Conservation (phyloP, 2,797 vertebrate genomes). For the Diceros bicornis region DNA sequence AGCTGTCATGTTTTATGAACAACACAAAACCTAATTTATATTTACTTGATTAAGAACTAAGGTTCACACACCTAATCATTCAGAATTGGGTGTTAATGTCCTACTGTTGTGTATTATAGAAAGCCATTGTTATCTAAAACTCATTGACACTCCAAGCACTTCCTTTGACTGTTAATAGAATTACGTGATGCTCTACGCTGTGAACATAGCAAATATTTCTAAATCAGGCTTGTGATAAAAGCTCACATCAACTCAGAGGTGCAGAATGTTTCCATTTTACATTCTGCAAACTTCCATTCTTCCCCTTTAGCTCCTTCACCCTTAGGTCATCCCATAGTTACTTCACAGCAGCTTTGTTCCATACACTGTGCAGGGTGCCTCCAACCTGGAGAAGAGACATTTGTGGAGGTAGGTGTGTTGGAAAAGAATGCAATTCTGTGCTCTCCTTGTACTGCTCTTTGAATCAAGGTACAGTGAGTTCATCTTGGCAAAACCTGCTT, state of each 20-base stretch:
- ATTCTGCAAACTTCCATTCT: background rate
- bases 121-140: background rate
- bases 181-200: background rate
- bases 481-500: background rate
- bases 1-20: background rate
- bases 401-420: background rate
- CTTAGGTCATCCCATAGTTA: background rate
- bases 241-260: background rate
- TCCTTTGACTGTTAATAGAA: background rate
- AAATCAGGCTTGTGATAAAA: background rate
- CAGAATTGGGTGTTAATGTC: background rate
- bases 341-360: background rate
- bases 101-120: no score
- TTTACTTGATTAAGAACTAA: background rate
- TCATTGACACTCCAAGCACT: background rate
- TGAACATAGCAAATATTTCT: background rate
- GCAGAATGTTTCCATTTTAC: background rate
- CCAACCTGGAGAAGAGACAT: background rate
- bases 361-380: no score
- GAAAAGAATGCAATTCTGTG: background rate
- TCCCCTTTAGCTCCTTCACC: background rate
- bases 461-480: rapidly evolving
- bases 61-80: background rate
- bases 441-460: no score
- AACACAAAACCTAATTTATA: background rate